Evolutionary conservation across 2,888 invertebrate species (phyloP).

Genomic region (Dermolepida albohirtum): DNA sequence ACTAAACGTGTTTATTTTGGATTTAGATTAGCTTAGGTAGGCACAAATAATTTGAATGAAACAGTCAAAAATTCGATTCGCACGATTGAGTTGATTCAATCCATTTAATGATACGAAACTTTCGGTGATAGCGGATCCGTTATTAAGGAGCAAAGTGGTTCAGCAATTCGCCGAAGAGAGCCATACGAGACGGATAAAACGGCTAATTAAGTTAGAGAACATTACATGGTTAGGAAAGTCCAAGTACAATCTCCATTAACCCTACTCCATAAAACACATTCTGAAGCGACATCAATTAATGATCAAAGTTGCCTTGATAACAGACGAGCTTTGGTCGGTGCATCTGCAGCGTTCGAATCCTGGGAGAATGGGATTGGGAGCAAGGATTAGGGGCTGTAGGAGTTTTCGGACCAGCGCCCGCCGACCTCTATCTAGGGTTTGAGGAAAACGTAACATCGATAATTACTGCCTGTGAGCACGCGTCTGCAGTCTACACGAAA

Average conservation of each 20-base stretch:
- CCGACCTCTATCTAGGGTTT: constrained; percentile 24
- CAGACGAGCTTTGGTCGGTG: constrained; percentile 50
- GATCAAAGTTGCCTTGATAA: constrained; percentile 56
- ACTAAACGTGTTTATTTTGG: no score
- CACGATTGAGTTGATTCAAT: no score
- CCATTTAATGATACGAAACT: not conserved
- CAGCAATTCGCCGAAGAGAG: not conserved
- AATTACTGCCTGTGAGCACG: constrained; percentile 53
- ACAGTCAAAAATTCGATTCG: no score
- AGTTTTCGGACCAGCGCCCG: constrained; percentile 12
- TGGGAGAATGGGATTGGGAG: constrained; percentile 3
- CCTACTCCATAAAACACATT: constrained; percentile 52
- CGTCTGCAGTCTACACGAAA: constrained; percentile 53
- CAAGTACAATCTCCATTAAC: constrained; percentile 52
- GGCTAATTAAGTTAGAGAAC: constrained; percentile 53
- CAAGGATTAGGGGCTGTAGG: constrained; percentile 34
- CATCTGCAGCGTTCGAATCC: constrained; percentile 22
- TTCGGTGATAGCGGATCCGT: not conserved
- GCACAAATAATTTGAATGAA: no score
- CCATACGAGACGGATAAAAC: constrained; percentile 45
- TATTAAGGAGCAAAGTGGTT: constrained; percentile 13
- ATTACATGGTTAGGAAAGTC: constrained; percentile 50
- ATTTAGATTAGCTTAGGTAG: no score
- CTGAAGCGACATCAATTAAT: constrained; percentile 55
- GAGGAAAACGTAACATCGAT: constrained; percentile 53